These are phyloP conservation scores for Paradoxurus hermaphroditus DNA, from an alignment of 2,113 vertebrate genomes.

Conservation along the genomic window DNA sequence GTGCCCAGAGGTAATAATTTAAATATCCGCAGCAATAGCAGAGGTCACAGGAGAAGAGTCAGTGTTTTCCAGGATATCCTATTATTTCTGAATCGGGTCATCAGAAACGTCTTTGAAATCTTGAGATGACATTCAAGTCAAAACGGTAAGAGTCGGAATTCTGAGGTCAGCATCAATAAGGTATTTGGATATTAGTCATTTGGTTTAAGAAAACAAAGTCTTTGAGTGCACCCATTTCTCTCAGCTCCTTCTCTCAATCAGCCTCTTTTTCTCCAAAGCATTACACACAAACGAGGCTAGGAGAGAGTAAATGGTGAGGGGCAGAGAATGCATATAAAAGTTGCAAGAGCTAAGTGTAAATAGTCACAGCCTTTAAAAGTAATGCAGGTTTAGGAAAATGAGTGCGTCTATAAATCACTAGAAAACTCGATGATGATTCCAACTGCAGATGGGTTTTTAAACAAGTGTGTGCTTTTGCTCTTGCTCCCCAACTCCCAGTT, in stretches of 20 bases:
- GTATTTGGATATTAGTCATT: background rate
- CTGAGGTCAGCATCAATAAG: background rate
- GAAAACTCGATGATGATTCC: background rate
- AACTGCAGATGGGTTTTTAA: background rate
- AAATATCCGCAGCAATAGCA: rapidly evolving
- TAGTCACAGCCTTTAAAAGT: background rate
- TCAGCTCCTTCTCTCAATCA: background rate
- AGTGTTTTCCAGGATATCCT: background rate
- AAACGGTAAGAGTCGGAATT: background rate
- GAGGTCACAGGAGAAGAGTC: background rate
- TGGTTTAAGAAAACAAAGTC: background rate
- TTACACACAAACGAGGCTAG: background rate
- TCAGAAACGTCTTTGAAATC: background rate
- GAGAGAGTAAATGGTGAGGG: background rate
- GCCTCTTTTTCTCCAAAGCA: background rate
- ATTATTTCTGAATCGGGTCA: background rate
- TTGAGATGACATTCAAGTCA: background rate
- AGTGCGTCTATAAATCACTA: background rate
- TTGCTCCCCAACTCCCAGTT: conserved; percentile 27
- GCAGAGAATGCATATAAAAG: background rate
- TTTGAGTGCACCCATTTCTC: background rate
- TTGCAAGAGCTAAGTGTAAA: background rate
- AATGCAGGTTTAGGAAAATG: background rate
- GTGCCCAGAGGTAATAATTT: background rate
- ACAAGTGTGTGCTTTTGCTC: background rate